These are phyloP conservation scores for Picus viridis DNA, from an alignment of 2,797 vertebrate species.

Conservation along the genomic window DNA sequence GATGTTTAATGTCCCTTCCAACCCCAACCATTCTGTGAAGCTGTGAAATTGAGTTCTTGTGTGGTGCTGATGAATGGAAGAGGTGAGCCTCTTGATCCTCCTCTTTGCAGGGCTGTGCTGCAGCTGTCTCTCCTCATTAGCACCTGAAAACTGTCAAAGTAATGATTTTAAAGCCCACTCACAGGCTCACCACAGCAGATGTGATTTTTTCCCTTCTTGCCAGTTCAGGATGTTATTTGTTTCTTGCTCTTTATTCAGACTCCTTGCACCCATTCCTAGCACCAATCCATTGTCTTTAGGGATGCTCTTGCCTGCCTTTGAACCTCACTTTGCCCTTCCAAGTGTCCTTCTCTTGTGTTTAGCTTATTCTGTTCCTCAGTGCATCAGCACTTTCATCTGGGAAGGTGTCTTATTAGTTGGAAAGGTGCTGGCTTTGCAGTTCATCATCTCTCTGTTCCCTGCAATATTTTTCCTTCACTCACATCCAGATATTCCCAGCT, in stretches of 20 bases:
- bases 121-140: neutral
- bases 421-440: conserved; percentile 60
- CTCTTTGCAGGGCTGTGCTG: fast-evolving
- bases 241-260: neutral
- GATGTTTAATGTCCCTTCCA: too few relatives aligned
- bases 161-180: neutral
- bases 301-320: conserved; percentile 35
- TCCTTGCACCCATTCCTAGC: neutral
- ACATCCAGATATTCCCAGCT: neutral
- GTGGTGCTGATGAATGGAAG: neutral
- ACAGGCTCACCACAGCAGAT: neutral
- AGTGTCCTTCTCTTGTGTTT: conserved; percentile 38
- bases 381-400: conserved; percentile 63
- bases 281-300: neutral
- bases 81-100: neutral
- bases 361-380: conserved; percentile 30
- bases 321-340: conserved; percentile 31
- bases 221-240: neutral
- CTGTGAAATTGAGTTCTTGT: neutral
- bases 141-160: fast-evolving
- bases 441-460: neutral
- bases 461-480: neutral
- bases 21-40: too few relatives aligned
- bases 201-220: neutral
- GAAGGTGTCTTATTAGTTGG: conserved; percentile 54